These are phyloP conservation scores for Nysson spinosus DNA, from an alignment of 2,888 invertebrate species.

Conservation along the genomic window DNA sequence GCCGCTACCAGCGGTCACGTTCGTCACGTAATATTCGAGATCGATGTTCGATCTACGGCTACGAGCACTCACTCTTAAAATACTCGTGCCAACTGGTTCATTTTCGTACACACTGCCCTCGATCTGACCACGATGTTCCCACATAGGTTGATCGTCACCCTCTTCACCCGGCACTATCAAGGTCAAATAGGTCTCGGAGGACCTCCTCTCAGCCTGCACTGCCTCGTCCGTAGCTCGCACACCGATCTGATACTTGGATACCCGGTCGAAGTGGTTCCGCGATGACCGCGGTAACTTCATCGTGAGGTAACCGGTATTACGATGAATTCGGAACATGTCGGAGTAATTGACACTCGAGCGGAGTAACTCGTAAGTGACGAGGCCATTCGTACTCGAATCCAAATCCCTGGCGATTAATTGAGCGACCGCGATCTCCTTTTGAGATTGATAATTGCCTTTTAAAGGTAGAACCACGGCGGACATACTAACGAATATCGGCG, in stretches of 20 bases:
- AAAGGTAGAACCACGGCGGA: conserved; percentile 86
- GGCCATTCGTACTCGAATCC: conserved; percentile 94
- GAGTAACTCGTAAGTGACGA: conserved; percentile 93
- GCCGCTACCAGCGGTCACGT: conserved; percentile 84
- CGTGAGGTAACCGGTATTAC: conserved; percentile 84
- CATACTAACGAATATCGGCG: conserved; percentile 94
- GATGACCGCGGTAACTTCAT: conserved; percentile 75
- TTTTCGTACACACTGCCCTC: conserved; percentile 92
- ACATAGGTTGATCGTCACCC: conserved; percentile 73
- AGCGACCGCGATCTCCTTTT: conserved; percentile 83
- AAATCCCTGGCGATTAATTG: conserved; percentile 90
- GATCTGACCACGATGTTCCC: conserved; percentile 79
- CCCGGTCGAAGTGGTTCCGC: conserved; percentile 80
- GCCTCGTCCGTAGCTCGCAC: conserved; percentile 95
- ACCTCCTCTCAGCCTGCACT: conserved; percentile 91
- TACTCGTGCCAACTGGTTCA: conserved; percentile 90
- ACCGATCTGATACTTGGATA: conserved; percentile 87
- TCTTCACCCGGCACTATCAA: conserved; percentile 85
- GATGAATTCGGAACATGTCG: conserved; percentile 89
- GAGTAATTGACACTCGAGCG: conserved; percentile 79
- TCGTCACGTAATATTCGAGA: conserved; percentile 94
- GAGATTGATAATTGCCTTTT: conserved; percentile 66
- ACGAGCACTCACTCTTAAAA: conserved; percentile 88
- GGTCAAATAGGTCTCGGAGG: conserved; percentile 91
- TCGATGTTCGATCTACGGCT: conserved; percentile 80